Base-by-base conservation (phyloP, 1,140 invertebrate species). In the Magallana angulata region DNA sequence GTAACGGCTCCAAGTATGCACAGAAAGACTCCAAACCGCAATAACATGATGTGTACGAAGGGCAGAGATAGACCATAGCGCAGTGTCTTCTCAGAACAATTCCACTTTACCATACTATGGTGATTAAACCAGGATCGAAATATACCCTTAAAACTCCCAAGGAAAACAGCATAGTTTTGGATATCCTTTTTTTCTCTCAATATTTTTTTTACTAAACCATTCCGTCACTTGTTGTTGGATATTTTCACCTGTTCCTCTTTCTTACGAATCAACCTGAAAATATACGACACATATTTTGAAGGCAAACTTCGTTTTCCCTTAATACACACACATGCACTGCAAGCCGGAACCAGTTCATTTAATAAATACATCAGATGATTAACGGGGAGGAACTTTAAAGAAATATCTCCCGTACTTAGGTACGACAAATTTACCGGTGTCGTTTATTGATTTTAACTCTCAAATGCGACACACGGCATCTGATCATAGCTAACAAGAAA, bases 291-390 rank as follows among this genome's bases (percentile, higher is more conserved):
- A 76, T 76, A 76, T 30, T 48, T 36, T 76, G 68, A 76, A 4
- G 3, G 36, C 24, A 30, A 76, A 76, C 24, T 18, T 30, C 68
- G 24, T 24, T 76, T 76, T 76, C 68, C 68, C 24, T 76, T 30
- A 76, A 76, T 76, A 76, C 68, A 76, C 68, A 76, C 68, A 76
- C 36, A 76, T 76, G 68, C 68, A 76, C 68, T 76, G 68, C 68
- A 76, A 76, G 68, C 68, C 24, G 68, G 68, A 76, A 76, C 68
- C 68, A 76, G 68, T 76, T 76, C 68, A 76, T 76, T 76, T 76
- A 76, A 76, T 76, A 76, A 76, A 76, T 76, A 76, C 68, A 76
- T 76, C 68, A 76, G 68, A 76, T 76, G 68, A 76, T 76, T 76
- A 76, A 76, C 68, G 36, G 68, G 68, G 68, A 76, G 68, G 68